Conservation (phyloP, 2,113 vertebrate species). For the Podarcis cretensis region DNA sequence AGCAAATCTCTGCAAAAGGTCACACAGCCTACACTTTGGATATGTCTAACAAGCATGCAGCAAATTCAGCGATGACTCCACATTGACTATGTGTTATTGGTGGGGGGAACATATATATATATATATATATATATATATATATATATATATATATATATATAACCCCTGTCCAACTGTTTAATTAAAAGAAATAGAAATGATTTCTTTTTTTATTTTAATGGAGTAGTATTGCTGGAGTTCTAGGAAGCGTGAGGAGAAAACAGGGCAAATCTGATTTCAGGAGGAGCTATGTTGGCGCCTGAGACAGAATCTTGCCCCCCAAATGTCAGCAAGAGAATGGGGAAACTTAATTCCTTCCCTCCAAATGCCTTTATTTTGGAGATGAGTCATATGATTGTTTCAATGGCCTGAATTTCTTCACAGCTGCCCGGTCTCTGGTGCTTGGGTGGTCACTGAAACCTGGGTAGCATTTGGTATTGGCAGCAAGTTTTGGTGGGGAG, state of each 20-base stretch:
- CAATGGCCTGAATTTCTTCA: neutral
- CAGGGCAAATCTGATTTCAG: neutral
- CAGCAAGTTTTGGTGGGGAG: no score
- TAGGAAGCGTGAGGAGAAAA: neutral
- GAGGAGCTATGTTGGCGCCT: neutral
- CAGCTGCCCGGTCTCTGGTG: no score
- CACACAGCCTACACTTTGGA: neutral
- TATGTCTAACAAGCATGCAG: neutral
- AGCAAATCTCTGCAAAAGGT: constrained; percentile 5
- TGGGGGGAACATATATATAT: neutral
- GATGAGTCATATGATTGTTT: neutral
- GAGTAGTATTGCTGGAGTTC: neutral
- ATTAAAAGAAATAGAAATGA: neutral
- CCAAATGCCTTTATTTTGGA: neutral
- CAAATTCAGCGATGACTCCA: neutral
- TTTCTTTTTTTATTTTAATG: neutral
- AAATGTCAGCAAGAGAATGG: neutral
- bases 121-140: neutral
- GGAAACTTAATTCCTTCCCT: neutral
- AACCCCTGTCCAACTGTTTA: no score
- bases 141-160: neutral
- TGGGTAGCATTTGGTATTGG: no score
- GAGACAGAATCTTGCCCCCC: neutral
- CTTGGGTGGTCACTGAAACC: no score
- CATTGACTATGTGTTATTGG: neutral